Conservation (phyloP, 1,140 invertebrate genomes). For the Teleogryllus occipitalis region DNA sequence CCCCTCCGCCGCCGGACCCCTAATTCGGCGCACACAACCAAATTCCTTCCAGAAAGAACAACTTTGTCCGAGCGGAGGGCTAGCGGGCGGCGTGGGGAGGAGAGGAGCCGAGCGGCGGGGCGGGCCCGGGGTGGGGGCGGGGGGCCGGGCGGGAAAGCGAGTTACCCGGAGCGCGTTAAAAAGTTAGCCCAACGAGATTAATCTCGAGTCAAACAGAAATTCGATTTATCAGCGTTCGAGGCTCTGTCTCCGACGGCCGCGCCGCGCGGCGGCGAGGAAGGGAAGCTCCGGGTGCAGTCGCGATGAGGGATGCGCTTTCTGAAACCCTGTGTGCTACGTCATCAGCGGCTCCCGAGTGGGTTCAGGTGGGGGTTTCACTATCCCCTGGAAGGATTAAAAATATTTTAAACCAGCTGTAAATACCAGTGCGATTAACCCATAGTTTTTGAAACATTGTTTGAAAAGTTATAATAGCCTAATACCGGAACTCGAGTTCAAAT, state of each 20-base stretch:
- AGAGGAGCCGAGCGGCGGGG: not conserved
- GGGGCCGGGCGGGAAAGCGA: not conserved
- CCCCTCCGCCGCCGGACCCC: not conserved
- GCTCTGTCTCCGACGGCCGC: not conserved
- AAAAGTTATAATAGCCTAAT: no score
- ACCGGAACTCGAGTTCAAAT: no score
- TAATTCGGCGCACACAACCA: constrained; percentile 1
- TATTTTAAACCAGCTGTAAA: no score
- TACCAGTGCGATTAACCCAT: no score
- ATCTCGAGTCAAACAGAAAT: constrained; percentile 8
- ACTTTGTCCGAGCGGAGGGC: not conserved
- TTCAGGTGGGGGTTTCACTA: no score
- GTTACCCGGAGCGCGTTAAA: not conserved
- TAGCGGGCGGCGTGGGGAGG: not conserved
- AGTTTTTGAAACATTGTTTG: no score
- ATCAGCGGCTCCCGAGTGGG: no score
- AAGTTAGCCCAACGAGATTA: not conserved
- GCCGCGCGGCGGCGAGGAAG: not conserved
- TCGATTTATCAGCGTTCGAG: not conserved
- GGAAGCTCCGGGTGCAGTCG: not conserved
- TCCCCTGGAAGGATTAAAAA: no score
- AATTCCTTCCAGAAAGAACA: not conserved
- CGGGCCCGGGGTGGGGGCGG: not conserved
- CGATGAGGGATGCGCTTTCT: not conserved
- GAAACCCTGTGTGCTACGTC: no score